Conservation (phyloP, 2,797 vertebrate species). For the Ammospiza maritima region DNA sequence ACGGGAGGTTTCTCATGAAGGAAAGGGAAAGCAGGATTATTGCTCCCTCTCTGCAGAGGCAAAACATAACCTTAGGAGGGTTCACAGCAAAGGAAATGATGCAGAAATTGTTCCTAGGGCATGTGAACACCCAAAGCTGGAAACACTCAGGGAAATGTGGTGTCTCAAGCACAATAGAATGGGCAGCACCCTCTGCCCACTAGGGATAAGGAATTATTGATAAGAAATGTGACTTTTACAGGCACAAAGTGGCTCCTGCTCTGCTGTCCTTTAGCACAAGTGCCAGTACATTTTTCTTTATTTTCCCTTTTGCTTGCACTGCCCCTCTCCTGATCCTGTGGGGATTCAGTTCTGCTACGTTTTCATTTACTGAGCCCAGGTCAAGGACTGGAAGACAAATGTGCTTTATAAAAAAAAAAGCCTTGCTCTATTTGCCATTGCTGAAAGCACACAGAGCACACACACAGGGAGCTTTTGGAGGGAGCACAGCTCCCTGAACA, state of each 20-base stretch:
- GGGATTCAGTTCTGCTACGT: neutral
- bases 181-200: neutral
- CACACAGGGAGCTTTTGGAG: neutral
- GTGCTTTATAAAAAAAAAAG: neutral
- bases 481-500: neutral
- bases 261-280: neutral
- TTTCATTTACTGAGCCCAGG: slow-evolving; percentile 15
- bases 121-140: accelerated
- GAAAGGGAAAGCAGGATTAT: neutral
- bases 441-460: neutral
- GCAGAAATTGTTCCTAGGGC: neutral
- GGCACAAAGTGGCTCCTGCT: neutral
- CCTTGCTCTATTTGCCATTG: neutral
- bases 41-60: neutral
- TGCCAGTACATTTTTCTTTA: neutral
- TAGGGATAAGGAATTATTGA: neutral
- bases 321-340: neutral
- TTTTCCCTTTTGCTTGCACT: neutral
- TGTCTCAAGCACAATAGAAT: neutral
- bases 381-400: slow-evolving; percentile 23
- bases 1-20: neutral
- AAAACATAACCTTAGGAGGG: neutral
- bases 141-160: neutral
- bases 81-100: accelerated
- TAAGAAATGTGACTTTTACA: neutral